phyloP scores from a whole-genome alignment of 2,888 invertebrate species.

The Timandra comae region DNA sequence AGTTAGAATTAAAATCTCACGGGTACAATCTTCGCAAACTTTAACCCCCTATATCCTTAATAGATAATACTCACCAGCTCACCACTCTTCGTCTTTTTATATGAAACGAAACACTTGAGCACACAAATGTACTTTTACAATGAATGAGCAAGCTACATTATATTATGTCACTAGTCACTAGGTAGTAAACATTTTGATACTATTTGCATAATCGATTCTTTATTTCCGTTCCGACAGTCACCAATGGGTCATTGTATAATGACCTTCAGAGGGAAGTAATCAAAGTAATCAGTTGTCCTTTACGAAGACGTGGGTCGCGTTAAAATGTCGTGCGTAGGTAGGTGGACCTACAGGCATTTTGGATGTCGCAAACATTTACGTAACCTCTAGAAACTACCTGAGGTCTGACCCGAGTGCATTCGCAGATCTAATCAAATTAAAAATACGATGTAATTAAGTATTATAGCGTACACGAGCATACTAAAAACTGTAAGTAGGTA shows the following conservation, averaged over 20 bases:
- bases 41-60: no score
- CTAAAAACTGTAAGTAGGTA: no score
- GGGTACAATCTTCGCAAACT: no score
- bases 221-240: slow-evolving; percentile 57
- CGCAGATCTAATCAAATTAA: no score
- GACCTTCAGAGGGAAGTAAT: slow-evolving; percentile 52
- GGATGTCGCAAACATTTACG: slow-evolving; percentile 36
- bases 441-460: no score
- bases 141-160: slow-evolving; percentile 59
- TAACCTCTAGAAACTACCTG: slow-evolving; percentile 8
- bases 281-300: slow-evolving; percentile 33
- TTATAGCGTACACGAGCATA: no score
- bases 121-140: slow-evolving; percentile 49
- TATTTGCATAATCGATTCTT: slow-evolving; percentile 67
- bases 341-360: slow-evolving; percentile 27
- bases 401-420: neutral
- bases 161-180: slow-evolving; percentile 36
- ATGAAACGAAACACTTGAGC: slow-evolving; percentile 32
- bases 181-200: slow-evolving; percentile 44
- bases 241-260: slow-evolving; percentile 48
- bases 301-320: slow-evolving; percentile 44
- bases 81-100: no score
- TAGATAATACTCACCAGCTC: no score
- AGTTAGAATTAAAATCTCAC: no score
- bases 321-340: slow-evolving; percentile 31